These are phyloP conservation scores for Drosophila parvula DNA, from an alignment of 1,140 invertebrate species.

Conservation along the genomic window DNA sequence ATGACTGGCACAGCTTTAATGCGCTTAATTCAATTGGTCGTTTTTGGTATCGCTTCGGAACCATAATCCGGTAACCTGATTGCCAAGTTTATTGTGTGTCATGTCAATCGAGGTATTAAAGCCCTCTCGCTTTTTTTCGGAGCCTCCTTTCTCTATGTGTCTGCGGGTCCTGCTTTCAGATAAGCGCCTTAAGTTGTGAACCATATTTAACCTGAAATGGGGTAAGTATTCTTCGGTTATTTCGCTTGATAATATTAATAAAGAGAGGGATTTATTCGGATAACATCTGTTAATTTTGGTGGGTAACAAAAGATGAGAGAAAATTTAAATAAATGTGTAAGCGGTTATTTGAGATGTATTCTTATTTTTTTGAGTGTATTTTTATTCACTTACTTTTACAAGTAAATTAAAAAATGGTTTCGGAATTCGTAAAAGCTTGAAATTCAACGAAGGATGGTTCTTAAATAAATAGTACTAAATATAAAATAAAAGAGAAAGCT, in stretches of 20 bases:
- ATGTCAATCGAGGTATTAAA: slow-evolving; percentile 65
- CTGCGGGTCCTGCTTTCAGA: background rate
- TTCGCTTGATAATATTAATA: background rate
- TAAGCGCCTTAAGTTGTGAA: slow-evolving; percentile 30
- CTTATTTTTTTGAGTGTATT: background rate
- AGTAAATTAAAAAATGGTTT: background rate
- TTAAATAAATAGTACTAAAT: background rate
- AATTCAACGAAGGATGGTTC: background rate
- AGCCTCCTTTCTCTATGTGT: slow-evolving; percentile 5
- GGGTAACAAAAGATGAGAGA: background rate
- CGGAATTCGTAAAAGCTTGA: background rate
- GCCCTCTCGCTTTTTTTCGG: slow-evolving; percentile 1
- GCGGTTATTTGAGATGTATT: background rate
- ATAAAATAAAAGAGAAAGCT: background rate
- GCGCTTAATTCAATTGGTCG: slow-evolving; percentile 71
- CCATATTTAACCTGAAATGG: slow-evolving; percentile 15
- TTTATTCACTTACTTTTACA: background rate
- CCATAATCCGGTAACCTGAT: slow-evolving; percentile 66
- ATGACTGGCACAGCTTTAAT: slow-evolving; percentile 55
- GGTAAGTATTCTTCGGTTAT: background rate
- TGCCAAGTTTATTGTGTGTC: slow-evolving; percentile 59
- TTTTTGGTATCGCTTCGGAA: slow-evolving; percentile 26
- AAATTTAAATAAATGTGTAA: background rate
- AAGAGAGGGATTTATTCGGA: background rate
- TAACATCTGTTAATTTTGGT: background rate